Evolutionary conservation across 2,888 invertebrate species (phyloP), one percentile per base, ranked within the genome.

Genomic region (Drosophila kokeensis): DNA sequence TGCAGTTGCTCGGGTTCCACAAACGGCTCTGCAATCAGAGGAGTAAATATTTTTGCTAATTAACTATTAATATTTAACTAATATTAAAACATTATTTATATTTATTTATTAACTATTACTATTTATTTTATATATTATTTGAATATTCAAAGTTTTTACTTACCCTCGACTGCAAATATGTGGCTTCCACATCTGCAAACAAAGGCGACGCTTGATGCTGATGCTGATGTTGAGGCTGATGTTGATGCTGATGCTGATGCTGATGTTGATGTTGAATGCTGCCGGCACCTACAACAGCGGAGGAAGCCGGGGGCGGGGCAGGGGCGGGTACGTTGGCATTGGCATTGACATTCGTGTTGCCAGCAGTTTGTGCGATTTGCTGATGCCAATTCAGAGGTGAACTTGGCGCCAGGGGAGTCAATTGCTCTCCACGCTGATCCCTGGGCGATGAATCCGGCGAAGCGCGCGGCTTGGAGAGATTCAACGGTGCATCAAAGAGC

Each of bases 401-500:
- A 52, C 80, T 81, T 15, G 80, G 75, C 10, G 77, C 72, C 11
- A 73, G 62, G 7, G 81, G 58, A 55, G 83, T 67, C 57, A 75
- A 64, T 1, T 64, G 81, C 32, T 83, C 86, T 8, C 29, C 38
- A 3, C 34, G 69, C 30, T 60, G 71, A 29, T 83, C 78, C 11
- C 55, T 70, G 7, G 82, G 94, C 59, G 95, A 94, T 29, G 92
- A 90, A 15, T 94, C 94, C 2, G 94, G 94, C 5, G 95, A 95
- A 18, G 94, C 94, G 62, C 97, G 96, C 67, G 98, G 98, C 93
- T 98, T 98, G 90, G 96, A 96, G 61, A 98, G 95, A 93, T 98
- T 98, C 50, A 98, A 94, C 2, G 98, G 98, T 2, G 97, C 95
- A 92, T 98, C 45, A 8, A 45, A 45, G 27, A 45, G 98, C 0